These are phyloP conservation scores for Pica pica DNA, from an alignment of 2,113 vertebrate species.

Conservation along the genomic window DNA sequence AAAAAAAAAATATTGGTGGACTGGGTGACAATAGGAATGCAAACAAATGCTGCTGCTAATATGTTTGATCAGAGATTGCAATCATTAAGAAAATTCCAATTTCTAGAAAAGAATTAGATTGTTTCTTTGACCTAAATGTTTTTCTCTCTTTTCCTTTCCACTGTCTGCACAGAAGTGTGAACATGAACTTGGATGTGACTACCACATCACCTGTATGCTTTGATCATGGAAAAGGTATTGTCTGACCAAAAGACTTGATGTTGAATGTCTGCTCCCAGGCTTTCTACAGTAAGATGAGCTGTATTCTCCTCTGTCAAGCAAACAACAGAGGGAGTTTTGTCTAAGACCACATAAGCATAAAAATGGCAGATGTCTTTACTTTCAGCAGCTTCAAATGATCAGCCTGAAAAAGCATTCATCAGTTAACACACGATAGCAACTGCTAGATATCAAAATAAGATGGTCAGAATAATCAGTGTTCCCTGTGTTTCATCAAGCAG, in stretches of 20 bases:
- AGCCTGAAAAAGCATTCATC: slow-evolving; percentile 59
- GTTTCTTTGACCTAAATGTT: not conserved
- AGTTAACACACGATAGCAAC: slow-evolving; percentile 62
- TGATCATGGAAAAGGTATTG: slow-evolving; percentile 81
- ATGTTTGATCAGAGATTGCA: not conserved
- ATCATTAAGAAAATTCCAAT: not conserved
- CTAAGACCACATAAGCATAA: slow-evolving; percentile 68
- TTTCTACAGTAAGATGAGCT: slow-evolving; percentile 75
- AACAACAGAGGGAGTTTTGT: slow-evolving; percentile 85
- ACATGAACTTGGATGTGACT: slow-evolving; percentile 72
- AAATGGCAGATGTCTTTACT: slow-evolving; percentile 70
- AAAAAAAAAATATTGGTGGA: not conserved
- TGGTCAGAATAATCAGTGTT: slow-evolving; percentile 63
- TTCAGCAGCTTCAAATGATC: slow-evolving; percentile 64
- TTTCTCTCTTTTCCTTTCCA: not conserved
- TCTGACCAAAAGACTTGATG: slow-evolving; percentile 67
- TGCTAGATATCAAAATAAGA: slow-evolving; percentile 74
- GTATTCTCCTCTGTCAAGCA: slow-evolving; percentile 73
- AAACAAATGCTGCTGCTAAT: not conserved
- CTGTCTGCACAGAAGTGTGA: not conserved
- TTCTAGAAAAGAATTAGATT: not conserved
- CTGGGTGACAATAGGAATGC: not conserved
- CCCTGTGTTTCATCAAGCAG: slow-evolving; percentile 56
- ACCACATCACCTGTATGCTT: slow-evolving; percentile 73
- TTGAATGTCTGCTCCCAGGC: slow-evolving; percentile 62